Conservation (phyloP, 2,797 vertebrate genomes). For the Platalea minor region DNA sequence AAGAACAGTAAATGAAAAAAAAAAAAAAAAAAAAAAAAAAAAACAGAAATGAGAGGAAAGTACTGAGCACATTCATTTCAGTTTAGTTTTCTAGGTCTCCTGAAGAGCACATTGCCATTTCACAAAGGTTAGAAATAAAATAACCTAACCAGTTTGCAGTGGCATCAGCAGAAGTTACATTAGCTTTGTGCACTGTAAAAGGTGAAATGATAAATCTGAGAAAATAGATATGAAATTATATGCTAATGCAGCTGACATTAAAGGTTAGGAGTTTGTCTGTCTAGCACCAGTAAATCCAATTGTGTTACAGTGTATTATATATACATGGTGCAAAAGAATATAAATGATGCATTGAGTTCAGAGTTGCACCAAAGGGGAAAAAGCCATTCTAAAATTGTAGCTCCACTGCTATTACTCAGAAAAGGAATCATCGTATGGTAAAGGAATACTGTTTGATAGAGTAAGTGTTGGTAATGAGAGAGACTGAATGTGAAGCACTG, state of each 20-base stretch:
- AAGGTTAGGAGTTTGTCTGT: constrained; percentile 59
- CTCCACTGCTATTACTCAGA: constrained; percentile 17
- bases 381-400: constrained; percentile 48
- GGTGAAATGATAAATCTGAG: constrained; percentile 70
- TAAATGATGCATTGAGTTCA: constrained; percentile 56
- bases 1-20: background rate
- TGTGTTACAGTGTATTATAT: constrained; percentile 54
- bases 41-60: background rate
- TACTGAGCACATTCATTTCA: constrained; percentile 30
- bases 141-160: constrained; percentile 56
- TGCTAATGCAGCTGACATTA: constrained; percentile 68
- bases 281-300: constrained; percentile 64
- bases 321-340: constrained; percentile 38
- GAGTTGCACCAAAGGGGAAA: constrained; percentile 39
- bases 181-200: constrained; percentile 64
- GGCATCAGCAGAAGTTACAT: constrained; percentile 66
- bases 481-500: background rate
- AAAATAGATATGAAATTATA: constrained; percentile 69
- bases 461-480: background rate
- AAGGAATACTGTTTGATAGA: background rate
- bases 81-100: constrained; percentile 59
- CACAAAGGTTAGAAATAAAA: constrained; percentile 69
- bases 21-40: background rate
- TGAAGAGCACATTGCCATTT: constrained; percentile 67
- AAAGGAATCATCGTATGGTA: constrained; percentile 12